A percentile compares a stretch with the other conserved stretches of the same genome.
These are phyloP conservation scores for Drosophila anomelani DNA, from an alignment of 2,888 invertebrate species.

Conservation along the genomic window DNA sequence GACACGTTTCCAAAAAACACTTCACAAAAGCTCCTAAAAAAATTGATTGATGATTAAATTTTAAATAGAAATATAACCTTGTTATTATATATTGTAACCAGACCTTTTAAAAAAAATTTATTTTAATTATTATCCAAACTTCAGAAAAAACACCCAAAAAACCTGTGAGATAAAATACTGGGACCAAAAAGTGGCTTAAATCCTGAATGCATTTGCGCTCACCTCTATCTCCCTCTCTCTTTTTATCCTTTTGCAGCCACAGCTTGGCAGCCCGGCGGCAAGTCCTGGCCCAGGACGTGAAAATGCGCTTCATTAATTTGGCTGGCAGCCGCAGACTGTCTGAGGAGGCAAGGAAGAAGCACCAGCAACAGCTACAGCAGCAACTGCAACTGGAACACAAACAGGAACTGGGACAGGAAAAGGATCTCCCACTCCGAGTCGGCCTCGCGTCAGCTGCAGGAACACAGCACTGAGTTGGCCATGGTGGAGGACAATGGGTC, in stretches of 20 bases:
- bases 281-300: constrained; percentile 37
- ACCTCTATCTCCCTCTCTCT: not conserved
- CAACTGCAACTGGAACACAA: constrained; percentile 23
- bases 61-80: not conserved
- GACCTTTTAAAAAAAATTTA: not conserved
- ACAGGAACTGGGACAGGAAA: constrained; percentile 22
- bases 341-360: constrained; percentile 14
- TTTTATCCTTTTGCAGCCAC: constrained; percentile 5
- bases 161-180: not conserved
- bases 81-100: too few species aligned
- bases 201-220: constrained; percentile 18
- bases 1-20: not conserved
- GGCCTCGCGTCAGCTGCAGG: constrained; percentile 47
- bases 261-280: constrained; percentile 32
- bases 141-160: not conserved
- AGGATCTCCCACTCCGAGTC: constrained; percentile 33
- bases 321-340: constrained; percentile 50
- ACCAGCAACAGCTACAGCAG: not conserved
- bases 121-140: not conserved
- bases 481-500: constrained; percentile 79
- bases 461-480: constrained; percentile 55
- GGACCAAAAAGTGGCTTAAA: not conserved
- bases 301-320: constrained; percentile 62
- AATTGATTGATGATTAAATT: not conserved
- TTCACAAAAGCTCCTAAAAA: fast-evolving